phyloP scores from a whole-genome alignment of 2,797 vertebrate genomes.

The Notolabrus celidotus region DNA sequence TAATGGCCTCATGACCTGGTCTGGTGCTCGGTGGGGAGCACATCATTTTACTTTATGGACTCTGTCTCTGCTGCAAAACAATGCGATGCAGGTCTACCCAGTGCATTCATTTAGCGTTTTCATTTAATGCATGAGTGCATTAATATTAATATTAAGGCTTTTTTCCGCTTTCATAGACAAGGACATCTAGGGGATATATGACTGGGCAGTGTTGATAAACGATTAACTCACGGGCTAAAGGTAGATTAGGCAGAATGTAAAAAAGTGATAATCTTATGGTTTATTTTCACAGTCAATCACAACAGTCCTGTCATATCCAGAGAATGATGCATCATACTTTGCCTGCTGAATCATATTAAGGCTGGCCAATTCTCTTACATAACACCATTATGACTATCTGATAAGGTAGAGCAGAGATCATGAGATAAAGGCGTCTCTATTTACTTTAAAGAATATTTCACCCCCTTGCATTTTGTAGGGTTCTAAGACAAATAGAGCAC shows the following conservation, averaged over 20 bases:
- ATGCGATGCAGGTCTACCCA: conserved; percentile 12
- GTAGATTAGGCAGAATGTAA: background rate
- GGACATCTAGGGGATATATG: background rate
- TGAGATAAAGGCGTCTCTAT: conserved; percentile 1
- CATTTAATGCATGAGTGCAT: conserved; percentile 25
- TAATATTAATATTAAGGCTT: background rate
- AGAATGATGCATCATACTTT: background rate
- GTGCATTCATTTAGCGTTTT: conserved; percentile 11
- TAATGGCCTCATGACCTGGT: conserved; percentile 62
- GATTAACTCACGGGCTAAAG: background rate
- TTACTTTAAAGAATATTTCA: background rate
- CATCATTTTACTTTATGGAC: conserved; percentile 53
- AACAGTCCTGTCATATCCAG: background rate
- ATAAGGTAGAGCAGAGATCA: background rate
- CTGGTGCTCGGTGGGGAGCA: conserved; percentile 16
- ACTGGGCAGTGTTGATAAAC: conserved; percentile 11
- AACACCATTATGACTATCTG: conserved; percentile 1
- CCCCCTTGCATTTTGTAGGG: background rate
- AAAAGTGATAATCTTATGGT: background rate
- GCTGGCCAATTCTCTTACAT: conserved; percentile 2
- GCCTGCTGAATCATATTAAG: conserved; percentile 26
- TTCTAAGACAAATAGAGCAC: background rate
- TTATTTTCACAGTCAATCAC: background rate
- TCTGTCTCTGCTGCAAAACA: conserved; percentile 36
- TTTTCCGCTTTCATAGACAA: background rate